Conservation (phyloP, 2,797 vertebrate species). For the Harpagifer antarcticus region DNA sequence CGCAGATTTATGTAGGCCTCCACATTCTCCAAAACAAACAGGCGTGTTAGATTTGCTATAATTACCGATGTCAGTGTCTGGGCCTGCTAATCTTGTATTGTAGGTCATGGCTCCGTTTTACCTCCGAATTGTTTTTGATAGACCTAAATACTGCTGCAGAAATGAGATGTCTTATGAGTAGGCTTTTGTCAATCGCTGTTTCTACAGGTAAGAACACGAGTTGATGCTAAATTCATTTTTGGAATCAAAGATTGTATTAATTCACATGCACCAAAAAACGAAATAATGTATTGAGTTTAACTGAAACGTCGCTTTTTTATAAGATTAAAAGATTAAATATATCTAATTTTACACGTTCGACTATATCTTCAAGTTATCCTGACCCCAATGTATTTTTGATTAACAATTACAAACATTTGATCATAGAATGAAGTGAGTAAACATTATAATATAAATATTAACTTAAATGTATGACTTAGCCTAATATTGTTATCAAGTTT, state of each 20-base stretch:
- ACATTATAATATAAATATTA: no score
- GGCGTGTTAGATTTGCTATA: constrained; percentile 76
- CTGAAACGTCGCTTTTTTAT: background rate
- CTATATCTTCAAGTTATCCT: background rate
- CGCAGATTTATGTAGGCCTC: constrained; percentile 76
- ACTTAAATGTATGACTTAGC: no score
- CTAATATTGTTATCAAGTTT: no score
- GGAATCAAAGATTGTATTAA: background rate
- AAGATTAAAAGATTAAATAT: background rate
- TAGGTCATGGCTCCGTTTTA: constrained; percentile 26
- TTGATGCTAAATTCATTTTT: background rate
- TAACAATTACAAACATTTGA: background rate
- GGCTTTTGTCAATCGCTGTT: background rate
- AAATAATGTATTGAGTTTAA: background rate
- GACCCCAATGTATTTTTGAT: background rate
- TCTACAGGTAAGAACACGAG: constrained; percentile 26
- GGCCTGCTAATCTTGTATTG: constrained; percentile 48
- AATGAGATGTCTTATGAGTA: background rate
- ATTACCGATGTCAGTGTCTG: constrained; percentile 64
- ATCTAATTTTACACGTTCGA: background rate
- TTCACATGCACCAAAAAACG: background rate
- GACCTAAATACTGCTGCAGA: background rate
- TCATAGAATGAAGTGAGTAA: background rate
- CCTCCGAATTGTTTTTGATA: constrained; percentile 8
- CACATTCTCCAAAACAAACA: constrained; percentile 85